Base-by-base conservation (phyloP, 2,888 invertebrate genomes). In the Phyto melanocephala region DNA sequence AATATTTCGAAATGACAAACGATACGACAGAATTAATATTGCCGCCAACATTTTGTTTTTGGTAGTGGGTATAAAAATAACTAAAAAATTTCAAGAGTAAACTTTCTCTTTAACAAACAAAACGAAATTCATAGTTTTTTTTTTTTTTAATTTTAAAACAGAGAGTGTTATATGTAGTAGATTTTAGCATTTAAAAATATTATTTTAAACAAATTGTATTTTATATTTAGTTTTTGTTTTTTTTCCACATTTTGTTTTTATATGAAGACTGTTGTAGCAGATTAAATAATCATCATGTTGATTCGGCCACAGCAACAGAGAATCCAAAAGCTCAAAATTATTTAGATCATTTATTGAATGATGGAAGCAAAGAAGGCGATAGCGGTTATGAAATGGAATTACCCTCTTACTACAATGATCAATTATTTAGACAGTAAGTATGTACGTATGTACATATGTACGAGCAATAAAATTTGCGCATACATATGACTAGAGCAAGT, bases 331-430 rank as follows among this genome's bases (percentile, higher is more conserved):
- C 88, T 13, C 86, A 86, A n/a, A 85, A 85, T 10, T 91, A 90
- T 85, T 83, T 91, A 83, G 84, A 89, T 37, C 87, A 88, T 77
- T 86, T 91, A 65, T 62, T 91, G 52, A 82, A 84, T 2, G 86
- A 89, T 11, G 91, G 90, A 0, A 86, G 87, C 35, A 84, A 87
- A 37, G 90, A 90, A 82, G 90, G 89, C 15, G 91, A 90, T 70
- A 89, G 88, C 62, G 90, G 87, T 5, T 85, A 87, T 2, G 87
- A 88, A 2, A 70, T 93, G 85, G 92, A 92, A 79, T 87, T 95
- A 62, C 96, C 95, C 0, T 87, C 92, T 33, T 95, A 94, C 92
- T 96, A 93, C 87, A 93, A 95, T 88, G 93, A 93, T 82, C 90
- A 93, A 72, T 92, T 94, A 87, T 95, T 93, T 87, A 93, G 93